phyloP scores from a whole-genome alignment of 2,797 vertebrate species.

The Arrhamphus sclerolepis region DNA sequence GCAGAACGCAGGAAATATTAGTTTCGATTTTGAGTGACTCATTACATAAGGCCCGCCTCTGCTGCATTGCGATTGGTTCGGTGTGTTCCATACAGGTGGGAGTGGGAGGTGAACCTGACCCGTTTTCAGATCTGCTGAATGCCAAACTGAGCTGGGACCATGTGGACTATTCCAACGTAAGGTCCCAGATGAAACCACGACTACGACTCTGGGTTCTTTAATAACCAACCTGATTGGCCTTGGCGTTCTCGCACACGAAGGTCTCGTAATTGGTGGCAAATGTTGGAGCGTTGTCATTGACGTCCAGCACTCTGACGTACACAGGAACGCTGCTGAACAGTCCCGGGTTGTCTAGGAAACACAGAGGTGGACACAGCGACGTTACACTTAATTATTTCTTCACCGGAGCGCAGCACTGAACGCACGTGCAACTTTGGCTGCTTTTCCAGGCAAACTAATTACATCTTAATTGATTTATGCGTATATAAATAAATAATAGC shows the following conservation, averaged over 20 bases:
- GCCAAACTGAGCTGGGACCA: constrained; percentile 1
- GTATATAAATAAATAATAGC: constrained; percentile 15
- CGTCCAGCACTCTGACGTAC: constrained; percentile 89
- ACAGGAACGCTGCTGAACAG: constrained; percentile 89
- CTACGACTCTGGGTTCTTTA: constrained; percentile 3
- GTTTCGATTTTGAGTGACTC: no score
- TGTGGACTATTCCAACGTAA: constrained; percentile 3
- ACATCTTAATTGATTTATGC: not conserved
- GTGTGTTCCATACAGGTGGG: no score
- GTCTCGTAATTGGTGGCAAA: constrained; percentile 92
- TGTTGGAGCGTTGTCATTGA: constrained; percentile 94
- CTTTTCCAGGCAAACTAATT: constrained; percentile 18
- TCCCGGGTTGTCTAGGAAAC: constrained; percentile 87
- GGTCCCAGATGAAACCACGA: constrained; percentile 27
- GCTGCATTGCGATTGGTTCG: no score
- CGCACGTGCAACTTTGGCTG: not conserved
- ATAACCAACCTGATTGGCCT: constrained; percentile 88
- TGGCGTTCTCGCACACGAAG: constrained; percentile 93
- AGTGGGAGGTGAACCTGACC: no score
- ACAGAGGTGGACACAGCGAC: constrained; percentile 33
- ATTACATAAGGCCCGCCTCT: no score
- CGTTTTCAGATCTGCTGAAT: constrained; percentile 31
- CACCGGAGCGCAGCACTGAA: not conserved
- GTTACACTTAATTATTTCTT: constrained; percentile 20
- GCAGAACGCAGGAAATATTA: no score